These are phyloP conservation scores for Panurus biarmicus DNA, from an alignment of 2,113 vertebrate genomes.

Conservation along the genomic window DNA sequence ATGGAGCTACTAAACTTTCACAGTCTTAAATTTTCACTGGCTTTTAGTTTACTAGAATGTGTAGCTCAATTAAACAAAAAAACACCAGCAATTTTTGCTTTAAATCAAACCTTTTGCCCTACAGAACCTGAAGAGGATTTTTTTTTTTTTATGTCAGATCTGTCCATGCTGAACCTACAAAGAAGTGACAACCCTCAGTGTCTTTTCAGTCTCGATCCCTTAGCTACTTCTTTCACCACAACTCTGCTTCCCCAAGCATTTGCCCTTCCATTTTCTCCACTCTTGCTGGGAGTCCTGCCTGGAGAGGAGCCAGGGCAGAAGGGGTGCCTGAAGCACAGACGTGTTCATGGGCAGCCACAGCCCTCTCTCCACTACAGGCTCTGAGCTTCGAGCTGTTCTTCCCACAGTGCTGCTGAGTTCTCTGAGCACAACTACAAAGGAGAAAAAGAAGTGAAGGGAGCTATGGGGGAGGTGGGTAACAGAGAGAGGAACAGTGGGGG, in stretches of 20 bases:
- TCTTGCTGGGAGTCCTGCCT: neutral
- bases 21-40: neutral
- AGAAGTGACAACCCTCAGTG: neutral
- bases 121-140: neutral
- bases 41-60: neutral
- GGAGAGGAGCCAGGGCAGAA: neutral
- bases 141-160: neutral
- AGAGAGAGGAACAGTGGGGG: neutral
- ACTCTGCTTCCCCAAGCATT: too few species aligned
- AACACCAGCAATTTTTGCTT: neutral
- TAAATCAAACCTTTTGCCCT: neutral
- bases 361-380: neutral
- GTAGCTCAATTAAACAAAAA: neutral
- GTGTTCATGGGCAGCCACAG: neutral
- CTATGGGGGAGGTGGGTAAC: neutral
- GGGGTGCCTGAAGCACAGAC: neutral
- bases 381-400: neutral
- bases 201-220: neutral
- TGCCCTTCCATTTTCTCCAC: neutral
- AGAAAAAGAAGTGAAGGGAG: neutral
- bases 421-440: neutral
- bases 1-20: neutral
- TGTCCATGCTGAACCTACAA: neutral
- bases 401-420: neutral
- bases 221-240: neutral